Evolutionary conservation across 2,113 vertebrate species (phyloP).

Genomic region (Telmatochromis sp.): DNA sequence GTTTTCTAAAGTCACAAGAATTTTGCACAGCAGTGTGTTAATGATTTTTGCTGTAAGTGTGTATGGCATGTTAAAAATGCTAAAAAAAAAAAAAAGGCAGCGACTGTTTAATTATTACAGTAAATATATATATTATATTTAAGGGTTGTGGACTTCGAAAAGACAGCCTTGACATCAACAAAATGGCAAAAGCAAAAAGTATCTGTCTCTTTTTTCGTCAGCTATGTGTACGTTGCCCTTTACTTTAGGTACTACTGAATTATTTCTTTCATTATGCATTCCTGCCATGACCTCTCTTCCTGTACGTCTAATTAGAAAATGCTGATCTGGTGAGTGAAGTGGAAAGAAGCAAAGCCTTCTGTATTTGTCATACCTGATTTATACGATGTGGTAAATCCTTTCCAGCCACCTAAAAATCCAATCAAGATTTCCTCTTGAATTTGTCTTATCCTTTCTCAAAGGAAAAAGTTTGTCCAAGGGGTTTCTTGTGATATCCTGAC

Average conservation of each 20-base stretch:
- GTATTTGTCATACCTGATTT: conserved; percentile 90
- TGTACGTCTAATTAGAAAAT: conserved; percentile 65
- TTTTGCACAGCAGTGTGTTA: not conserved
- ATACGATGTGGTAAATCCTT: conserved; percentile 78
- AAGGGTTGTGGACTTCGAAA: not conserved
- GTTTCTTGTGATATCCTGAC: conserved; percentile 73
- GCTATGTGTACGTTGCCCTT: conserved; percentile 10
- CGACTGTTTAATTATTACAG: not conserved
- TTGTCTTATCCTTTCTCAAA: conserved; percentile 55
- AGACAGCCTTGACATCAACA: not conserved
- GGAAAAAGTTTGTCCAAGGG: conserved; percentile 53
- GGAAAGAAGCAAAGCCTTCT: conserved; percentile 63
- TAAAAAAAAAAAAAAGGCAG: not conserved
- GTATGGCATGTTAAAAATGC: not conserved
- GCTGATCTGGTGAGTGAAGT: conserved; percentile 62
- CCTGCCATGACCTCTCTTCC: conserved; percentile 59
- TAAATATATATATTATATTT: not conserved
- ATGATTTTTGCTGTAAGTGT: not conserved
- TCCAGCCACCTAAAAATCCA: conserved; percentile 78
- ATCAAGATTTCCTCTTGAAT: conserved; percentile 61
- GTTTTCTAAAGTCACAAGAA: not conserved
- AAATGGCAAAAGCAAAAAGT: not conserved
- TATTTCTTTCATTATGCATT: conserved; percentile 57
- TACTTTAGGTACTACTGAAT: conserved; percentile 67
- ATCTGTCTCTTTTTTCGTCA: not conserved